Conservation (phyloP, 92 coral and sea anemone genomes). For the Bergia sp. region DNA sequence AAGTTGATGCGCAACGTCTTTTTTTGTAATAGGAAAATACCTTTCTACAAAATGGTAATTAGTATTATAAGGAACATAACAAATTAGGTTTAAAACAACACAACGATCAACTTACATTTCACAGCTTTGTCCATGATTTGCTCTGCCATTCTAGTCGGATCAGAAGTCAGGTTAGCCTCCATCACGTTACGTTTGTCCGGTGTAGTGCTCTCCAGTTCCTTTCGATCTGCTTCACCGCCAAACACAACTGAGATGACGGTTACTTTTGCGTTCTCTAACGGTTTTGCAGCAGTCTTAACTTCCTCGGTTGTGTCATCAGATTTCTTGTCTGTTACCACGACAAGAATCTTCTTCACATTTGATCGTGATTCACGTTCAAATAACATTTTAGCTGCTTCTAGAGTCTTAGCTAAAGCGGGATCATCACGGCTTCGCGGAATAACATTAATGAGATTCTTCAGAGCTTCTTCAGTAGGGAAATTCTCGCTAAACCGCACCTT, state of each 20-base stretch:
- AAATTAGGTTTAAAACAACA: background rate
- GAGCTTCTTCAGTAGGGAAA: slow-evolving; percentile 17
- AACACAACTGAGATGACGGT: slow-evolving; percentile 63
- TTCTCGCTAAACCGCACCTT: slow-evolving; percentile 60
- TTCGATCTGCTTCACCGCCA: slow-evolving; percentile 64
- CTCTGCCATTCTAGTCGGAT: slow-evolving; percentile 53
- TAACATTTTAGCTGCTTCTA: slow-evolving; percentile 54
- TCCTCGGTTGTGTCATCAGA: slow-evolving; percentile 36
- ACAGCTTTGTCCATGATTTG: slow-evolving; percentile 63
- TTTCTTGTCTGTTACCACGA: slow-evolving; percentile 45
- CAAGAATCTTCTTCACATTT: slow-evolving; percentile 63
- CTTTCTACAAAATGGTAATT: background rate
- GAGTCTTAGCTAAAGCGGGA: slow-evolving; percentile 43
- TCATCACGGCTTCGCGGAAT: slow-evolving; percentile 45
- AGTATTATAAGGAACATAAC: background rate
- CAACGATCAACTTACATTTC: slow-evolving; percentile 50
- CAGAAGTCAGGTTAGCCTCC: slow-evolving; percentile 50
- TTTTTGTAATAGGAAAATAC: background rate
- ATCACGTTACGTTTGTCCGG: slow-evolving; percentile 59
- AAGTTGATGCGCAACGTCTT: background rate
- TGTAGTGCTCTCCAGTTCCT: slow-evolving; percentile 48
- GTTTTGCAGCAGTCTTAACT: slow-evolving; percentile 25
- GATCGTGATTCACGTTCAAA: slow-evolving; percentile 59
- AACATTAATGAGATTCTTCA: slow-evolving; percentile 41
- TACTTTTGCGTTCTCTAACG: slow-evolving; percentile 38